A percentile compares a stretch with the other conserved stretches of the same genome.
Evolutionary conservation across 1,140 invertebrate species (phyloP).

Genomic region (Drosophila watanabei): DNA sequence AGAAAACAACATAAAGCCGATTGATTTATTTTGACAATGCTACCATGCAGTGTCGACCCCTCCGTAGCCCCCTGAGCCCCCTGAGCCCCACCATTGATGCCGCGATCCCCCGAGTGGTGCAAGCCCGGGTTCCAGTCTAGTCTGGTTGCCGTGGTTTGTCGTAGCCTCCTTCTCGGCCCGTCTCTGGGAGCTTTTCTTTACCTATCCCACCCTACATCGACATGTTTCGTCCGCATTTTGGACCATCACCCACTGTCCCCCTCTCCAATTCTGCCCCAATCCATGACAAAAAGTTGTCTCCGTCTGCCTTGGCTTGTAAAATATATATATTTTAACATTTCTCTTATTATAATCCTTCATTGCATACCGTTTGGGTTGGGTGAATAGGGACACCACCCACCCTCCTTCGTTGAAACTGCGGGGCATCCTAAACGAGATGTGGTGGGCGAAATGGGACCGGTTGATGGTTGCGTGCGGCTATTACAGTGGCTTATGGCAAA

Average conservation of each 20-base stretch:
- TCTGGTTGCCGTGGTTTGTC: conserved; percentile 45
- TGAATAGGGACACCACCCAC: conserved; percentile 18
- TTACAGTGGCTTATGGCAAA: conserved; percentile 48
- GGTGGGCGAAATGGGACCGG: conserved; percentile 1
- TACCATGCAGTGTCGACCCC: conserved; percentile 57
- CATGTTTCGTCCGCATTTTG: conserved; percentile 75
- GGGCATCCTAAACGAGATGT: neutral
- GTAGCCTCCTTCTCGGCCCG: conserved; percentile 4
- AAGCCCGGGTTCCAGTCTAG: conserved; percentile 15
- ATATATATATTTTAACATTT: conserved; percentile 78
- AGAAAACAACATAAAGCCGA: conserved; percentile 84
- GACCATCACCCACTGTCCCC: conserved; percentile 41
- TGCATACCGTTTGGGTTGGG: conserved; percentile 62
- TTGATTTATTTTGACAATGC: conserved; percentile 85
- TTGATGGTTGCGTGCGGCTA: conserved; percentile 31
- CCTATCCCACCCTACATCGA: conserved; percentile 51
- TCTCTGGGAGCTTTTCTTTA: conserved; percentile 5
- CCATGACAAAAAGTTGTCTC: conserved; percentile 65
- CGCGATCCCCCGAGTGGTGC: conserved; percentile 37
- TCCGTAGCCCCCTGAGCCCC: neutral
- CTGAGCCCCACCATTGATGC: conserved; percentile 8
- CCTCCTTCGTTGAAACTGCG: neutral
- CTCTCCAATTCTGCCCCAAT: neutral
- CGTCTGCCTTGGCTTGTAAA: conserved; percentile 69
- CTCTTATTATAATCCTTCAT: conserved; percentile 85